Percentiles rank a stretch among this genome's conserved stretches.
Conservation (phyloP, 2,113 vertebrate genomes). For the Tautogolabrus adspersus region DNA sequence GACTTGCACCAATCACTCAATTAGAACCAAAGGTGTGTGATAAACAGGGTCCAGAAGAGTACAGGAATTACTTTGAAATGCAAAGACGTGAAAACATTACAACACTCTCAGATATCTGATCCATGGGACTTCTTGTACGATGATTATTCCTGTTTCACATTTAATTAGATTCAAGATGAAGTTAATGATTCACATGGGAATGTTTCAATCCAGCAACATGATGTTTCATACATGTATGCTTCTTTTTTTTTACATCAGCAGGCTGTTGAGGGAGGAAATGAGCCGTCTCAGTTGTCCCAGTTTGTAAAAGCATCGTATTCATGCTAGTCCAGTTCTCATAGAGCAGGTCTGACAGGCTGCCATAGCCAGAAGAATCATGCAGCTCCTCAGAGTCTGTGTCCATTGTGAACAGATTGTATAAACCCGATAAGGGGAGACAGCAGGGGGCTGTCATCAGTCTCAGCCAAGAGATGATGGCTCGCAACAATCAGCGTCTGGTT, state of each 20-base stretch:
- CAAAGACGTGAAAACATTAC: neutral
- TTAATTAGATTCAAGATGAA: constrained; percentile 25
- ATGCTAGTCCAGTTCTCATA: constrained; percentile 13
- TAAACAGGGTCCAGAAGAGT: neutral
- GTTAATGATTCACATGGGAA: constrained; percentile 47
- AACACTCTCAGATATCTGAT: neutral
- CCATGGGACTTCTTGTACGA: constrained; percentile 4
- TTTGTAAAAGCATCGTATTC: constrained; percentile 17
- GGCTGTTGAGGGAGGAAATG: constrained; percentile 15
- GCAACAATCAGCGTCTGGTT: constrained; percentile 18
- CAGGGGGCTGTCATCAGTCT: constrained; percentile 20
- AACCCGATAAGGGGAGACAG: constrained; percentile 28
- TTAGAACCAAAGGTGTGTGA: neutral
- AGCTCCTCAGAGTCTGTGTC: constrained; percentile 43
- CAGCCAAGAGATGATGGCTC: constrained; percentile 32
- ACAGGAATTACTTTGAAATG: neutral
- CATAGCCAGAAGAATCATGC: constrained; percentile 59
- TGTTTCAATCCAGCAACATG: constrained; percentile 43
- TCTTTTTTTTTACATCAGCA: constrained; percentile 36
- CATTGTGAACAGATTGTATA: constrained; percentile 12
- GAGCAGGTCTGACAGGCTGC: constrained; percentile 33
- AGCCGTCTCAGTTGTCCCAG: constrained; percentile 22
- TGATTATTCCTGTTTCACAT: constrained; percentile 29
- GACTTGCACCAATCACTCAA: no score
- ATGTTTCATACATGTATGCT: constrained; percentile 43